These are phyloP conservation scores for Perca flavescens DNA, from an alignment of 2,113 vertebrate genomes.

Conservation along the genomic window DNA sequence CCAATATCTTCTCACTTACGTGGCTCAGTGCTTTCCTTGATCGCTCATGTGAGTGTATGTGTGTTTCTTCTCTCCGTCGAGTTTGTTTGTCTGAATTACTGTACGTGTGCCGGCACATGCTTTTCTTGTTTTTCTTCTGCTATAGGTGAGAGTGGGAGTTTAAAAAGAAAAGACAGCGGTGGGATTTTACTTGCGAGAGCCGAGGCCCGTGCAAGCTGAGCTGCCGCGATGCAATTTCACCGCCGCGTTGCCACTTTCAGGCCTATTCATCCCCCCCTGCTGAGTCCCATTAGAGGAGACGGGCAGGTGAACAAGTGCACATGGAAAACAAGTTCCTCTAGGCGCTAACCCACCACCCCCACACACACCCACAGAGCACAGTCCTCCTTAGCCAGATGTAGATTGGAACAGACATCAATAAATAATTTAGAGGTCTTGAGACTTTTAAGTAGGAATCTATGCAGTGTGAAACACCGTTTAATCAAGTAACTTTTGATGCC, in stretches of 20 bases:
- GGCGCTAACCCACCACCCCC: slow-evolving; percentile 72
- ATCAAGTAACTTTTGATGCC: slow-evolving; percentile 88
- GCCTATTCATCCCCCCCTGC: slow-evolving; percentile 79
- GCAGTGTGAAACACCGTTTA: slow-evolving; percentile 89
- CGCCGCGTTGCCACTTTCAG: slow-evolving; percentile 62
- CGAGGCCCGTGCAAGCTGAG: slow-evolving; percentile 52
- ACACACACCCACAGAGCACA: slow-evolving; percentile 37
- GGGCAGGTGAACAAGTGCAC: slow-evolving; percentile 86
- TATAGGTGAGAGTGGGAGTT: slow-evolving; percentile 40
- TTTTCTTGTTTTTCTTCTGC: slow-evolving; percentile 42
- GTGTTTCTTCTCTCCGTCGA: slow-evolving; percentile 22
- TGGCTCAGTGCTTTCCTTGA: slow-evolving; percentile 34
- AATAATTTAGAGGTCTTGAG: slow-evolving; percentile 94
- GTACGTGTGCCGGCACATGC: slow-evolving; percentile 8
- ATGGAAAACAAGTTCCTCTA: slow-evolving; percentile 92
- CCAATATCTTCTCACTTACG: slow-evolving; percentile 53
- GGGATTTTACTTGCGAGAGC: slow-evolving; percentile 59
- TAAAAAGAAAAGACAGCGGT: slow-evolving; percentile 60
- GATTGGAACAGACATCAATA: slow-evolving; percentile 97
- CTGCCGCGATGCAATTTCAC: slow-evolving; percentile 71
- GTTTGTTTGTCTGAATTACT: slow-evolving; percentile 54
- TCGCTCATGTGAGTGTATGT: slow-evolving; percentile 17
- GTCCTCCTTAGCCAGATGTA: slow-evolving; percentile 85
- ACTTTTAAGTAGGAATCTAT: slow-evolving; percentile 96
- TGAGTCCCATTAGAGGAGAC: slow-evolving; percentile 85